Percentiles rank a stretch among this genome's conserved stretches.
These are phyloP conservation scores for Conops quadrifasciatus DNA, from an alignment of 2,888 invertebrate genomes.

Conservation along the genomic window DNA sequence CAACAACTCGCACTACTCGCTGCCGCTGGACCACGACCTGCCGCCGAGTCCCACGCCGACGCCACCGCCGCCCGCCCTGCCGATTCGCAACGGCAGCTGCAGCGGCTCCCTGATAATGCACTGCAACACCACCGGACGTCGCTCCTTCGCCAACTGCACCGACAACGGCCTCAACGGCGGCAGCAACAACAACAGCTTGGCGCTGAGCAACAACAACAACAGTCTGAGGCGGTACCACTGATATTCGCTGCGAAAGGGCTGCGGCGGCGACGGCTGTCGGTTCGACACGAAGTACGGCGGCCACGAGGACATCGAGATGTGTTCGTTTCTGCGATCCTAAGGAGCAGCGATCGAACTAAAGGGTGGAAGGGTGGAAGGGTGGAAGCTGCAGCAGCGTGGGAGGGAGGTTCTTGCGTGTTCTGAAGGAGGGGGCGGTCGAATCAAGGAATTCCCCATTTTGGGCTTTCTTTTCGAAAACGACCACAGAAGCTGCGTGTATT, in stretches of 20 bases:
- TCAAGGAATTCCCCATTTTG: too few species aligned
- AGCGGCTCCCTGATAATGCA: constrained; percentile 46
- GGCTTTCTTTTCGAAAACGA: not conserved
- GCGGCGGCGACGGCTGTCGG: constrained; percentile 41
- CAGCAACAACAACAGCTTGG: constrained; percentile 42
- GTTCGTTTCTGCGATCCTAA: constrained; percentile 50
- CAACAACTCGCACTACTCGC: constrained; percentile 63
- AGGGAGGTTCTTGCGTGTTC: not conserved
- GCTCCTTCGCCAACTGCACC: constrained; percentile 53
- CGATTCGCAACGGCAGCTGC: constrained; percentile 59
- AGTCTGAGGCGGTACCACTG: constrained; percentile 62
- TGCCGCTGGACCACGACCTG: constrained; percentile 62
- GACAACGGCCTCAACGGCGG: constrained; percentile 35
- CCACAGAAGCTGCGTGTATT: constrained; percentile 21
- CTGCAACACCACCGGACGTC: constrained; percentile 59
- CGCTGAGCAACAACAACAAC: constrained; percentile 51
- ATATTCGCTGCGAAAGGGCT: constrained; percentile 56
- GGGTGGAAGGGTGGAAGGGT: too few species aligned
- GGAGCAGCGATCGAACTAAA: too few species aligned
- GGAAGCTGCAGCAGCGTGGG: not conserved
- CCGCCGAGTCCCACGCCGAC: constrained; percentile 60
- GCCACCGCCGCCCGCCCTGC: constrained; percentile 59
- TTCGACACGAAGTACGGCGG: constrained; percentile 40
- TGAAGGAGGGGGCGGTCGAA: too few species aligned
- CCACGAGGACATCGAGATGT: constrained; percentile 54